These are phyloP conservation scores for Antedon mediterranea DNA, from an alignment of 53 echinoderm and acorn worm genomes.

Conservation along the genomic window DNA sequence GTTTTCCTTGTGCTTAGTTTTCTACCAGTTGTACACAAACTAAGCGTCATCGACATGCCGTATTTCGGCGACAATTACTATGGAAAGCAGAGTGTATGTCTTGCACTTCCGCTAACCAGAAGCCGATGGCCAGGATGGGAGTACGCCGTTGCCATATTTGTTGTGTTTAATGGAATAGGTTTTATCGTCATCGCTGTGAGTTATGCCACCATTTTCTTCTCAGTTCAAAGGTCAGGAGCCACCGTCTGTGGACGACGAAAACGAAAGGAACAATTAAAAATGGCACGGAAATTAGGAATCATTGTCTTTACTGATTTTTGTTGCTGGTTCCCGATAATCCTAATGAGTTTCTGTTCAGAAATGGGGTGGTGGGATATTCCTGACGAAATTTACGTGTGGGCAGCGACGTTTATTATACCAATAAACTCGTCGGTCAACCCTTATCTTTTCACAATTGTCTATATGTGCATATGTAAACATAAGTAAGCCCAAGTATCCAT, in stretches of 20 bases:
- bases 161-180: constrained; percentile 66
- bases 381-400: neutral
- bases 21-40: constrained; percentile 21
- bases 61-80: constrained; percentile 71
- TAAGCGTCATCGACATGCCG: constrained; percentile 16
- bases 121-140: constrained; percentile 73
- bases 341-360: constrained; percentile 67
- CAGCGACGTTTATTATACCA: neutral
- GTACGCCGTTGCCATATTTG: constrained; percentile 73
- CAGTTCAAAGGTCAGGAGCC: constrained; percentile 53
- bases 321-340: constrained; percentile 93
- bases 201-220: constrained; percentile 70
- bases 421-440: neutral
- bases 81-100: constrained; percentile 80
- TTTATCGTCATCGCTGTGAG: constrained; percentile 77
- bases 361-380: constrained; percentile 9
- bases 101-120: constrained; percentile 70
- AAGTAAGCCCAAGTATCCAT: no score
- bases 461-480: neutral
- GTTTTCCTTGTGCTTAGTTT: no score
- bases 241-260: neutral
- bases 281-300: constrained; percentile 90
- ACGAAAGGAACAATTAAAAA: constrained; percentile 66
- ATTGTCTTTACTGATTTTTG: constrained; percentile 82
- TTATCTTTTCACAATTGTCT: neutral